Base-by-base conservation (phyloP, 2,797 vertebrate species). In the Diplodus puntazzo region DNA sequence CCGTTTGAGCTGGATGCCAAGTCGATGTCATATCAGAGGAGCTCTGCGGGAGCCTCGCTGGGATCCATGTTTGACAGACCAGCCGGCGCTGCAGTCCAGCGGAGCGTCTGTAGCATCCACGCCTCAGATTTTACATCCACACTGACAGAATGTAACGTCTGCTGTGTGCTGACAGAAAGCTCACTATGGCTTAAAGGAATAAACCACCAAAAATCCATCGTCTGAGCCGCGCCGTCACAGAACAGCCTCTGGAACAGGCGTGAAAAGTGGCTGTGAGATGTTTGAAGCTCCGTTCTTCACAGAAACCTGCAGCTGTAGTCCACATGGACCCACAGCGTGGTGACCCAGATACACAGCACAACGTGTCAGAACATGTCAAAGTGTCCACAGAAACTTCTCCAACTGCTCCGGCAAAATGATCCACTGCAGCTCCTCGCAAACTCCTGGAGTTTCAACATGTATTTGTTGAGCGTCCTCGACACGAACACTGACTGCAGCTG, bases 291-390 rank as follows among this genome's bases (percentile, higher is more conserved):
- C n/a, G n/a, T 61, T 23, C 53, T 60, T 60, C 7, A 7, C 43
- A 60, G 73, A 4, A 11, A 43, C 46, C 12, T 10, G 45, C 68
- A 65, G 43, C 23, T 1, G 60, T 2, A 46, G 50, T 55, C 60
- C 23, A 57, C 42, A 34, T 17, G n/a, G 53, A 61, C 39, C 62
- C 48, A 49, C 52, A 52, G 57, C 27, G 46, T 55, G 20, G 14
- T 2, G 16, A 30, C 64, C 55, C n/a, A 70, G 61, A 68, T 67
- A 67, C 59, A 48, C 25, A 20, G 59, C 53, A 63, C 48, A 75
- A 53, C 23, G 49, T 9, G 21, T 65, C 25, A 57, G 49, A 73
- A 1, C 30, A 54, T 9, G 21, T 65, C 25, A 57, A 65, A 63
- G 58, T 5, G 8, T 2, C 49, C 34, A 55, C 14, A n/a, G 10